A percentile compares a stretch with the other conserved stretches of the same genome.
phyloP scores from a whole-genome alignment of 2,113 vertebrate species.

The Arenaria interpres region DNA sequence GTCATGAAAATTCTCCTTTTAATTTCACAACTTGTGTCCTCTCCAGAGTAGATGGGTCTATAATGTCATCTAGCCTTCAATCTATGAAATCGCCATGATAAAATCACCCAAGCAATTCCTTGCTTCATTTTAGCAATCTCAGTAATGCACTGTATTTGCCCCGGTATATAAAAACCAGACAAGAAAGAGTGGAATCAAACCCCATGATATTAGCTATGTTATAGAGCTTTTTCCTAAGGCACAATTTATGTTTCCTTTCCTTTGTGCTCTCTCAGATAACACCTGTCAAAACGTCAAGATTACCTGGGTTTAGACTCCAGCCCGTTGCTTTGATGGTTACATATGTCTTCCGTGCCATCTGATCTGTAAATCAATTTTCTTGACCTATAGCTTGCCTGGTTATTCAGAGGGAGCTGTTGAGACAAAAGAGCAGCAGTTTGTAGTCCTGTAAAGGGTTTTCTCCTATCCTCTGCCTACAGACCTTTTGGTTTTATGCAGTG shows the following conservation, averaged over 20 bases:
- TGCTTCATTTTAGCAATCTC: not conserved
- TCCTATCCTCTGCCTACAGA: not conserved
- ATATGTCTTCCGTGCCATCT: not conserved
- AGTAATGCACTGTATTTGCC: slow-evolving; percentile 15
- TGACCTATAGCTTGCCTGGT: not conserved
- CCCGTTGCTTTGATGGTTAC: not conserved
- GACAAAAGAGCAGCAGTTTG: not conserved
- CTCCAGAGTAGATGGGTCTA: not conserved
- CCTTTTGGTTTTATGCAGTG: not conserved
- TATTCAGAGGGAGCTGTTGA: not conserved
- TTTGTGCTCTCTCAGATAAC: not conserved
- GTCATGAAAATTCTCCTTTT: not conserved
- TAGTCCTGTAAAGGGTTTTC: not conserved
- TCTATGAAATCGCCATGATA: not conserved
- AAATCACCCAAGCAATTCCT: not conserved
- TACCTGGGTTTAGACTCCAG: not conserved
- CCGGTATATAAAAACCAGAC: not conserved
- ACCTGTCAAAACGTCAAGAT: not conserved
- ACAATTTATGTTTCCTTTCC: not conserved
- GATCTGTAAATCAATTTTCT: not conserved
- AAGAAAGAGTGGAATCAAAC: not conserved
- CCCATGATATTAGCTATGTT: not conserved
- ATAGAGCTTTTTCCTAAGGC: not conserved
- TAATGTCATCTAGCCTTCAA: not conserved
- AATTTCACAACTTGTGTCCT: not conserved